Evolutionary conservation across 2,888 invertebrate genomes (phyloP).

Genomic region (Psylliodes chrysocephalus): DNA sequence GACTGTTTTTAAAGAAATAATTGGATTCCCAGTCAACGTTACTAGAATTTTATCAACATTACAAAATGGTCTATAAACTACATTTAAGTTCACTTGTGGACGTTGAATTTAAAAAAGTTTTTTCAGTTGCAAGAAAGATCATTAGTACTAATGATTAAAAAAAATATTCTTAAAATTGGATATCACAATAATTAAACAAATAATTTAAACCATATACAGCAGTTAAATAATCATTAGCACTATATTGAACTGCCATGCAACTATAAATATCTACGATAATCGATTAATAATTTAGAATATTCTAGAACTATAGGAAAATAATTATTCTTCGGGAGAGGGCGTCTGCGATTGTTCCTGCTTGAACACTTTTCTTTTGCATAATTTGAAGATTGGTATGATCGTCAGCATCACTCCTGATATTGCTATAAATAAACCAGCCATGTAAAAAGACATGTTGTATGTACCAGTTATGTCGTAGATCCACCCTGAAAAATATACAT

Average conservation of each 20-base stretch:
- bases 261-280: constrained; percentile 1
- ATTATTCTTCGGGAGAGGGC: constrained; percentile 38
- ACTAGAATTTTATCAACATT: background rate
- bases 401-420: constrained; percentile 76
- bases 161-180: too few species aligned
- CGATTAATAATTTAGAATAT: background rate
- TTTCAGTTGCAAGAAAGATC: background rate
- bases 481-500: constrained; percentile 72
- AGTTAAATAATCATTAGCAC: too few species aligned
- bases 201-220: too few species aligned
- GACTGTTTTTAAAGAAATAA: background rate
- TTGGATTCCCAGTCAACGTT: background rate
- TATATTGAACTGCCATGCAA: too few species aligned
- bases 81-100: constrained; percentile 50
- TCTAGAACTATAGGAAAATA: constrained; percentile 17
- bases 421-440: constrained; percentile 83
- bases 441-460: constrained; percentile 83
- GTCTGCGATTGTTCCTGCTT: background rate
- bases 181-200: too few species aligned
- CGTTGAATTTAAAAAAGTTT: constrained; percentile 30
- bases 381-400: constrained; percentile 58
- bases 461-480: constrained; percentile 81
- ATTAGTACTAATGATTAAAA: too few species aligned
- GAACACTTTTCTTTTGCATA: constrained; percentile 46
- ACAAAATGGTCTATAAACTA: constrained; percentile 7